These are phyloP conservation scores for Cenopis cana DNA, from an alignment of 2,888 invertebrate genomes.

Conservation along the genomic window DNA sequence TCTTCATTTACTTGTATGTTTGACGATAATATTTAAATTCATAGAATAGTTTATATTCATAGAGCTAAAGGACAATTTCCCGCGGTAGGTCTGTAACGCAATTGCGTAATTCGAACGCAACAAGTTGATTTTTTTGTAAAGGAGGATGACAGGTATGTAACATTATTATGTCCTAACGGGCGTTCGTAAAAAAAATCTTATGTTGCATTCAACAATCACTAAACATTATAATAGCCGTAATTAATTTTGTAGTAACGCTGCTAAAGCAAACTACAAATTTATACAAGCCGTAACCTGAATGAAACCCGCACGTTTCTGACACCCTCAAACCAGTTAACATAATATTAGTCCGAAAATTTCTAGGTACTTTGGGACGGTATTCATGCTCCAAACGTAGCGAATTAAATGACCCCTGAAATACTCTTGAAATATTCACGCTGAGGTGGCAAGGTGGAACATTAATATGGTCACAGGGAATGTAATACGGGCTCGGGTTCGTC, in stretches of 20 bases:
- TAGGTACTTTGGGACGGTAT: conserved; percentile 59
- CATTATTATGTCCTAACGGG: too few species aligned
- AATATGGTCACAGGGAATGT: conserved; percentile 52
- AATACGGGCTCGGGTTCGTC: conserved; percentile 46
- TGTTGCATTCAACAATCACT: conserved; percentile 5
- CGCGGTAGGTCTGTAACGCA: too few species aligned
- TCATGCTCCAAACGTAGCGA: conserved; percentile 58
- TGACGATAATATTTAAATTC: too few species aligned
- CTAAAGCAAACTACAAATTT: too few species aligned
- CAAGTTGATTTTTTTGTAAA: too few species aligned
- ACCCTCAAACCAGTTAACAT: conserved; percentile 45
- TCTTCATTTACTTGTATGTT: too few species aligned
- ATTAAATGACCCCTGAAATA: conserved; percentile 65
- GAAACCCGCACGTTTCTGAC: conserved; percentile 14
- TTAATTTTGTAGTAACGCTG: too few species aligned
- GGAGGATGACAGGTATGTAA: too few species aligned
- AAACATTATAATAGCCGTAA: conserved; percentile 8
- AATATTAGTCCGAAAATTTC: conserved; percentile 50
- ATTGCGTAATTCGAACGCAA: too few species aligned
- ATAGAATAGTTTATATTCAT: too few species aligned
- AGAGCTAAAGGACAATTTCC: too few species aligned
- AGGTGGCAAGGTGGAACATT: conserved; percentile 51
- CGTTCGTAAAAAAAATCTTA: too few species aligned
- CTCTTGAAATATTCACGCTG: conserved; percentile 66
- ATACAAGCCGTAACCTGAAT: conserved; percentile 4